Base-by-base conservation (phyloP, 64 coral and sea anemone species). In the Platygyra sinensis region DNA sequence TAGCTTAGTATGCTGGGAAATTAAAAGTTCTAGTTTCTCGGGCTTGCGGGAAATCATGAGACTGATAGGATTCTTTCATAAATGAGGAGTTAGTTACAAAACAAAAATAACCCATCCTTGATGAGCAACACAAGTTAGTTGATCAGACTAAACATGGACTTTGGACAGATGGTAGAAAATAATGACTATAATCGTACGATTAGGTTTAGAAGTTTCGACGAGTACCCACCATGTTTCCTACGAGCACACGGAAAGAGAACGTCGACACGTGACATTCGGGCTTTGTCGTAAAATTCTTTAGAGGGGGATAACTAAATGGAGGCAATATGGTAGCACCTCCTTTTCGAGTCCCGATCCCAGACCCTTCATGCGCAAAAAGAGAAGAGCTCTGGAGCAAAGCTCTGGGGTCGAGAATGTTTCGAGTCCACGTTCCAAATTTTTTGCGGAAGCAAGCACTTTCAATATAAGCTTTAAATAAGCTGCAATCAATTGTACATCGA, bases 211-310 rank as follows among this genome's bases (percentile, higher is more conserved):
- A 8, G 28, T 29, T 29, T 29, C 25, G 0, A 29, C 0, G 0
- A 8, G 20, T 12, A 85, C 89, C 60, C 38, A 91, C 89, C 89
- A 91, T 91, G 42, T 57, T 60, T 74, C 77, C 30, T 63, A 38
- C 31, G 80, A 91, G 52, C 80, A 72, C 54, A 42, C 57, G 60
- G 57, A 77, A 85, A 73, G 67, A 73, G 80, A 19, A 62, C 24
- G n/a, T 42, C 1, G 19, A 2, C 59, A 83, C 55, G 79, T 75
- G 89, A 83, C 61, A 28, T 49, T 22, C 10, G 19, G 16, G 13
- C 50, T 16, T 57, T 80, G 52, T 24, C 17, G 14, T 6, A 11
- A 11, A 8, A 27, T 5, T 39, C 3, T 3, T 22, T 14, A 78
- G 79, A 76, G 80, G 89, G 89, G 89, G 80, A 72, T 42, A 8